phyloP scores from a whole-genome alignment of 2,888 invertebrate species.

The Phaedon cochleariae region DNA sequence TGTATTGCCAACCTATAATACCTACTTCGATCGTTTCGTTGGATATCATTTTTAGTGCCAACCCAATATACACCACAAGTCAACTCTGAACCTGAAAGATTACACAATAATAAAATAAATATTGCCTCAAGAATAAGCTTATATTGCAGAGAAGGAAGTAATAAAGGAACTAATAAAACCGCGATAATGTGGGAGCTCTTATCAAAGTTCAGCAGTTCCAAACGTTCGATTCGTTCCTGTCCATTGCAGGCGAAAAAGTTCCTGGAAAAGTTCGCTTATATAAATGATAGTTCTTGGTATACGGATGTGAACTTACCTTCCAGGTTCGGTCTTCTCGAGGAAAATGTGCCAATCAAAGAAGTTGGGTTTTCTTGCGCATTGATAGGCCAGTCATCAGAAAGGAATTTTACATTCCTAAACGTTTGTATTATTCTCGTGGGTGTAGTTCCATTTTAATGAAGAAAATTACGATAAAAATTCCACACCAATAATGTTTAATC shows the following conservation, averaged over 20 bases:
- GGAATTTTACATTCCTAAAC: no score
- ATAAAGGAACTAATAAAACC: conserved; percentile 4
- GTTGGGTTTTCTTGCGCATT: no score
- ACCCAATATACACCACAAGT: no score
- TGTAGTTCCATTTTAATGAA: no score
- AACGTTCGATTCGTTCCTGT: background rate
- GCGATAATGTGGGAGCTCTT: background rate
- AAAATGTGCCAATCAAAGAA: background rate
- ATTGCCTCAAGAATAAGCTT: background rate
- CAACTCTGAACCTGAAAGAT: background rate
- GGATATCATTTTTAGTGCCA: no score
- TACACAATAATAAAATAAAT: background rate
- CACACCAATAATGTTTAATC: no score
- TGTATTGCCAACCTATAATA: no score
- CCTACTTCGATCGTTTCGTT: no score
- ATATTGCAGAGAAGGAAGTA: background rate
- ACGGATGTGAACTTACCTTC: background rate
- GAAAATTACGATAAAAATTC: no score
- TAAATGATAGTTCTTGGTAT: background rate
- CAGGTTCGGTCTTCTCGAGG: background rate
- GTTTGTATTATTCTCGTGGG: no score
- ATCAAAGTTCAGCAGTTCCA: background rate
- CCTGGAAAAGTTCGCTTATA: background rate
- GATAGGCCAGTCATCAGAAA: no score
- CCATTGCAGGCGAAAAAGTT: background rate